These are phyloP conservation scores for Chloroclystis v-ata DNA, from an alignment of 2,888 invertebrate genomes.

Conservation along the genomic window DNA sequence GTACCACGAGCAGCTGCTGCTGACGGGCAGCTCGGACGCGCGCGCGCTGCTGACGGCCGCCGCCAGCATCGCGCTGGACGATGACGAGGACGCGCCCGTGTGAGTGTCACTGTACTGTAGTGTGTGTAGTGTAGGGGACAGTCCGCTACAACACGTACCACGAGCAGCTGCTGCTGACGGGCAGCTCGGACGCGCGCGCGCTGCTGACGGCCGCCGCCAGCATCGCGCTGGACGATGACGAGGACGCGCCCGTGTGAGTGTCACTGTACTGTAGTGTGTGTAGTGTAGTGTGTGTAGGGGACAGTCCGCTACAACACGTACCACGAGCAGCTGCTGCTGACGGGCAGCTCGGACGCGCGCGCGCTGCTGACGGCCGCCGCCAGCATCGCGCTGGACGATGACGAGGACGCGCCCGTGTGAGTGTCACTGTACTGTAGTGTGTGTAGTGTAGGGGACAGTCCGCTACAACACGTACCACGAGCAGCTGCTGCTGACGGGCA, in stretches of 20 bases:
- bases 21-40: constrained; percentile 97
- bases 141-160: constrained; percentile 97
- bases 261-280: too few species aligned
- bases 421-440: background rate
- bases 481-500: constrained; percentile 94
- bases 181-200: constrained; percentile 96
- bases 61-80: constrained; percentile 85
- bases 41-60: constrained; percentile 91
- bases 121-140: too few species aligned
- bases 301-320: constrained; percentile 96
- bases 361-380: constrained; percentile 93
- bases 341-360: constrained; percentile 96
- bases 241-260: constrained; percentile 55
- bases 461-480: constrained; percentile 98
- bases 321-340: constrained; percentile 96
- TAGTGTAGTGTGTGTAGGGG: too few species aligned
- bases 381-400: constrained; percentile 88
- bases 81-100: constrained; percentile 56
- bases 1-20: constrained; percentile 96
- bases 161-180: constrained; percentile 95
- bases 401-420: too few species aligned
- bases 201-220: constrained; percentile 83
- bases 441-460: too few species aligned
- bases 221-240: constrained; percentile 86
- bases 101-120: constrained; percentile 35